Evolutionary conservation across 2,113 vertebrate genomes (phyloP).

Genomic region (Sciurus niger): DNA sequence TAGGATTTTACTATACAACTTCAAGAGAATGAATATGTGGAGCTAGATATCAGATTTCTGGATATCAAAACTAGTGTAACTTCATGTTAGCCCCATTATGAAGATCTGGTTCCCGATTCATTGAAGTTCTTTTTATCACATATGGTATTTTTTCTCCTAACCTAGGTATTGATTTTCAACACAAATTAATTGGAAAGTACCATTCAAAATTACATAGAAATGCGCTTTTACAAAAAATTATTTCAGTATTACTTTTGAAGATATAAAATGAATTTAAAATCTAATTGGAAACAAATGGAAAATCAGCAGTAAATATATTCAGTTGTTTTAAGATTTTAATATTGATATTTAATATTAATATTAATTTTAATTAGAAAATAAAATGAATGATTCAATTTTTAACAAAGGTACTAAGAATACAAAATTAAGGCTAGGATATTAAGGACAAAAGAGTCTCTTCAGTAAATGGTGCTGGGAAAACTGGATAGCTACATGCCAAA

Average conservation of each 20-base stretch:
- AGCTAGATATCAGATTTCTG: not conserved
- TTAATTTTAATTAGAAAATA: conserved; percentile 57
- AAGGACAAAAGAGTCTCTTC: too few species aligned
- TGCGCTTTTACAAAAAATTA: not conserved
- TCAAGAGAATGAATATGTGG: not conserved
- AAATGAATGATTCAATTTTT: conserved; percentile 37
- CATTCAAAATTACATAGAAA: not conserved
- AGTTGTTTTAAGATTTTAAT: conserved; percentile 23
- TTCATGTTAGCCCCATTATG: not conserved
- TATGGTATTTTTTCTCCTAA: not conserved
- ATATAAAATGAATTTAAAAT: not conserved
- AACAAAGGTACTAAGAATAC: not conserved
- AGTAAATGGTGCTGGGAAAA: not conserved
- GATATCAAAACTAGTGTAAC: not conserved
- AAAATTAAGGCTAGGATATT: not conserved
- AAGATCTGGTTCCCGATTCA: not conserved
- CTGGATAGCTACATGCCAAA: not conserved
- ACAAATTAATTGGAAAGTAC: not conserved
- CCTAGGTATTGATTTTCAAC: not conserved
- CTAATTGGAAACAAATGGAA: conserved; percentile 68
- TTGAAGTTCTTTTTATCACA: not conserved
- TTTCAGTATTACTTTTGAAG: not conserved
- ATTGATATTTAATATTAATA: too few species aligned
- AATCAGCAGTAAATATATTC: conserved; percentile 73
- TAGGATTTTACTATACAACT: not conserved